Evolutionary conservation across 1,140 invertebrate species (phyloP).

Genomic region (Macrobrachium nipponense): DNA sequence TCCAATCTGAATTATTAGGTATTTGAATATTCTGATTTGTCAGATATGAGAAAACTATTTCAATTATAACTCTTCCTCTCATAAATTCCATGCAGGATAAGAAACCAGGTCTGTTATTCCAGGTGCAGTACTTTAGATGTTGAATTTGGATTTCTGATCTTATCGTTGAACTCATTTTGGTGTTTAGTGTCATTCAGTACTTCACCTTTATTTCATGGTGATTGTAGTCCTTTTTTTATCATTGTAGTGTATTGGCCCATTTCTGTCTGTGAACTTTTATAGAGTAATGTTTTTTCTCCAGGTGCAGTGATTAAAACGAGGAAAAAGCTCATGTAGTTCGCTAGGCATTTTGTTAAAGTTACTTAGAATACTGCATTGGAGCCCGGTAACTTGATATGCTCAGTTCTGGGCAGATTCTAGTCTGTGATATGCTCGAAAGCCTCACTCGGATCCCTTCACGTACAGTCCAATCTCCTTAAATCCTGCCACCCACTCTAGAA

Average conservation of each 20-base stretch:
- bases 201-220: no score
- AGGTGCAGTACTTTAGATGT: not conserved
- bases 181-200: no score
- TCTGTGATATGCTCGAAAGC: conserved; percentile 55
- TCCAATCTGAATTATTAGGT: no score
- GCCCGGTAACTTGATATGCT: conserved; percentile 46
- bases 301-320: conserved; percentile 8
- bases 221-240: no score
- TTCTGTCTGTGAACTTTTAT: not conserved
- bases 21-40: no score
- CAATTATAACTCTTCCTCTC: not conserved
- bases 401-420: conserved; percentile 43
- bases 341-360: conserved; percentile 36
- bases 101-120: no score
- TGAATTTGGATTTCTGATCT: not conserved
- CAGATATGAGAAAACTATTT: not conserved
- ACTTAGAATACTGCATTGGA: conserved; percentile 48
- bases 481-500: conserved; percentile 21
- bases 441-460: conserved; percentile 39
- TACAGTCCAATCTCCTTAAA: conserved; percentile 36
- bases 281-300: not conserved
- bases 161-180: not conserved
- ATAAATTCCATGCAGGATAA: no score
- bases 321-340: conserved; percentile 21
- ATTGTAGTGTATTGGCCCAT: not conserved